These are phyloP conservation scores for Labia minor DNA, from an alignment of 2,888 invertebrate genomes.

Conservation along the genomic window DNA sequence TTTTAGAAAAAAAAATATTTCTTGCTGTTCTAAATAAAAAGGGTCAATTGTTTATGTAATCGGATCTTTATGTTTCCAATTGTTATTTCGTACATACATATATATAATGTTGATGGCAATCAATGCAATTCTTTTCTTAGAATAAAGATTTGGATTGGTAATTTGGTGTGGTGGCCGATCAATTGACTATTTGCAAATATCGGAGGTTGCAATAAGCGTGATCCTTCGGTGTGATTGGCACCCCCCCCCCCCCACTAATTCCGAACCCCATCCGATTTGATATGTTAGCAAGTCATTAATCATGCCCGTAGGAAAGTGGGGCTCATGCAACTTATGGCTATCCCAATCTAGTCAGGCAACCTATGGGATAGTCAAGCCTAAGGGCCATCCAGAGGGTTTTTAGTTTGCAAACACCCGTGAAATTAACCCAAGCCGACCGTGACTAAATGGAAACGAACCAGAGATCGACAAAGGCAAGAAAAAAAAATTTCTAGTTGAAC, in stretches of 20 bases:
- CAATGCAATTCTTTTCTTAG: too few species aligned
- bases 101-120: too few species aligned
- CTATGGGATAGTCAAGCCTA: neutral
- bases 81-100: too few species aligned
- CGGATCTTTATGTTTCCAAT: too few species aligned
- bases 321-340: neutral
- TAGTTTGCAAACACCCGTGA: constrained; percentile 13
- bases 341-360: neutral
- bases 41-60: too few species aligned
- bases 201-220: neutral
- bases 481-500: neutral
- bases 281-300: neutral
- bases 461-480: neutral
- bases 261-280: neutral
- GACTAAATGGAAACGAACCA: constrained; percentile 4
- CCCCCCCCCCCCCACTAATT: neutral
- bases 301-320: neutral
- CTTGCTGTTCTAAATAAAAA: too few species aligned
- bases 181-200: too few species aligned
- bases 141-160: too few species aligned
- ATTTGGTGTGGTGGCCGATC: too few species aligned
- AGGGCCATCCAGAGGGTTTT: neutral
- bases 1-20: too few species aligned
- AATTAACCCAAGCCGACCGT: constrained; percentile 13
- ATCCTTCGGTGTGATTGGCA: neutral